phyloP scores from a whole-genome alignment of 2,797 vertebrate species.

The Scarus forsteni region DNA sequence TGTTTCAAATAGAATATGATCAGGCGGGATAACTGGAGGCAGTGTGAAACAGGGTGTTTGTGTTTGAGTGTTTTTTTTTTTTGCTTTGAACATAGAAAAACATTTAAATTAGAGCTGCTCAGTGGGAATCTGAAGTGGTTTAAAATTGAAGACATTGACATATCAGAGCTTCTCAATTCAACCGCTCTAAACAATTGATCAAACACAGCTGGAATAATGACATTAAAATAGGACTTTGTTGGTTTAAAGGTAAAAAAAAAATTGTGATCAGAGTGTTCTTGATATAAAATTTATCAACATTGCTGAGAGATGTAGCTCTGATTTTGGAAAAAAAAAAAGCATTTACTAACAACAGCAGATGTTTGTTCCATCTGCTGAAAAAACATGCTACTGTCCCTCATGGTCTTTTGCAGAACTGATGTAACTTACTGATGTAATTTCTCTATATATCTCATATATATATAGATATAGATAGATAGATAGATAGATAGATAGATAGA shows the following conservation, averaged over 20 bases:
- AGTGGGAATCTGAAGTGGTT: constrained; percentile 46
- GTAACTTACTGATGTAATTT: too few relatives aligned
- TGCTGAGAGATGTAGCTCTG: constrained; percentile 35
- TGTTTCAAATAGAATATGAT: constrained; percentile 34
- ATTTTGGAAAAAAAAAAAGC: constrained; percentile 11
- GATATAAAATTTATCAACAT: constrained; percentile 7
- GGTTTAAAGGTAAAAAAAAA: constrained; percentile 47
- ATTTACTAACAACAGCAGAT: constrained; percentile 38
- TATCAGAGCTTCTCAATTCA: constrained; percentile 63
- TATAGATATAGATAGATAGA: too few relatives aligned
- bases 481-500: too few relatives aligned
- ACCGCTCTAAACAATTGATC: constrained; percentile 28
- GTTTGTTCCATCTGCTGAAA: constrained; percentile 40
- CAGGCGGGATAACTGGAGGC: constrained; percentile 24
- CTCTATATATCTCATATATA: too few relatives aligned
- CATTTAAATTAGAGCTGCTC: constrained; percentile 47
- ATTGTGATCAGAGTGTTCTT: constrained; percentile 17
- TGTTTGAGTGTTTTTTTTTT: background rate
- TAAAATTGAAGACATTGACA: constrained; percentile 56
- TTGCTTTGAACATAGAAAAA: constrained; percentile 56
- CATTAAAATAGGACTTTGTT: constrained; percentile 32
- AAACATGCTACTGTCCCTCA: constrained; percentile 13
- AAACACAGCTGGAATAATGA: constrained; percentile 45
- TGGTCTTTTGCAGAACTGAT: background rate
- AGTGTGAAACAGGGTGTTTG: constrained; percentile 1